Conservation (phyloP, 2,888 invertebrate genomes). For the Microctonus aethiopoides region DNA sequence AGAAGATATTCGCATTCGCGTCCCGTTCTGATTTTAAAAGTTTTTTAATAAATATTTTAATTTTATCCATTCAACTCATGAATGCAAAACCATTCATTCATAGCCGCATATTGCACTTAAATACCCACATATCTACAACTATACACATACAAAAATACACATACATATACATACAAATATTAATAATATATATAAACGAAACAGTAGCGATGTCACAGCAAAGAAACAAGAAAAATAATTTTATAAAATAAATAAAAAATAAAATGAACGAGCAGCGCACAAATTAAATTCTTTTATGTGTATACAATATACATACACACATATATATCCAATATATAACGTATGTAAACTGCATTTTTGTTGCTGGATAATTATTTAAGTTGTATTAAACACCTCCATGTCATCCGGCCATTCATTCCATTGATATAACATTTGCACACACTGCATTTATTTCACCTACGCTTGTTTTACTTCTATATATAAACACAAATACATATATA, state of each 20-base stretch:
- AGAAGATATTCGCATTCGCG: too few relatives aligned
- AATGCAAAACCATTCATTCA: constrained; percentile 18
- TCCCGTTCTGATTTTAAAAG: too few relatives aligned
- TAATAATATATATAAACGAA: too few relatives aligned
- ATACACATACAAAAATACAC: too few relatives aligned
- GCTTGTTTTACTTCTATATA: too few relatives aligned
- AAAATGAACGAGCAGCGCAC: constrained; percentile 21
- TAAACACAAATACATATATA: constrained; percentile 29
- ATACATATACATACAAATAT: too few relatives aligned
- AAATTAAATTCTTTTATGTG: constrained; percentile 14
- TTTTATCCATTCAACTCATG: too few relatives aligned
- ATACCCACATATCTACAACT: too few relatives aligned
- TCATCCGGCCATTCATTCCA: constrained; percentile 38
- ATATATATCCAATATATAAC: background rate
- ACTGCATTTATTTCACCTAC: constrained; percentile 37
- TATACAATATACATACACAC: background rate
- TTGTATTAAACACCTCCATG: constrained; percentile 41
- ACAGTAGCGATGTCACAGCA: constrained; percentile 36
- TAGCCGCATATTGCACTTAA: constrained; percentile 28
- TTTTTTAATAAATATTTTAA: too few relatives aligned
- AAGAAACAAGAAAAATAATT: constrained; percentile 31
- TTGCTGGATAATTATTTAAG: constrained; percentile 19
- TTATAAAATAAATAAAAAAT: background rate
- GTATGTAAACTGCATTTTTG: constrained; percentile 8
- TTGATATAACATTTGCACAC: constrained; percentile 15